A percentile compares a stretch with the other conserved stretches of the same genome.
phyloP scores from a whole-genome alignment of 2,113 vertebrate genomes.

The Prochilodus magdalenae region DNA sequence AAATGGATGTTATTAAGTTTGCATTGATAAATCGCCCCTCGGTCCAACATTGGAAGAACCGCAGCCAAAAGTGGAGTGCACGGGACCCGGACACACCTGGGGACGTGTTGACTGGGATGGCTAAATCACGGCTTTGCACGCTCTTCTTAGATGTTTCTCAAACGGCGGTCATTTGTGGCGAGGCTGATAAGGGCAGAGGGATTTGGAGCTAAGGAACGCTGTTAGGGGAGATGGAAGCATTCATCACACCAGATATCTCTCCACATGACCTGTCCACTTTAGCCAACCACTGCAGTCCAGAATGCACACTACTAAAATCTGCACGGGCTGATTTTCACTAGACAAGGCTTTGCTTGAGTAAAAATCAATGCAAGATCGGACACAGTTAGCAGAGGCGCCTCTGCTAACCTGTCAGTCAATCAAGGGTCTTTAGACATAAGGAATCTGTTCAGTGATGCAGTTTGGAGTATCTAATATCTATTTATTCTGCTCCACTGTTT shows the following conservation, averaged over 20 bases:
- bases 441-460: neutral
- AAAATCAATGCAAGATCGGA: neutral
- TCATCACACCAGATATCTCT: neutral
- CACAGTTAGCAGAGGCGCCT: neutral
- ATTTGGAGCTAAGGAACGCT: neutral
- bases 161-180: constrained; percentile 10
- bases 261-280: constrained; percentile 15
- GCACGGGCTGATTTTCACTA: neutral
- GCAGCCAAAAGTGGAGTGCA: constrained; percentile 87
- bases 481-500: constrained; percentile 41
- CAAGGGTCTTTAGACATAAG: constrained; percentile 1
- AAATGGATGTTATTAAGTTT: constrained; percentile 99
- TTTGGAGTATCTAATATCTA: constrained; percentile 43
- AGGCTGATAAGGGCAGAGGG: constrained; percentile 1
- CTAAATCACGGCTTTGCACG: constrained; percentile 50
- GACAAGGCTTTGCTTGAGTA: neutral
- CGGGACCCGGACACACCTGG: constrained; percentile 79
- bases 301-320: neutral
- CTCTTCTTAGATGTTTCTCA: constrained; percentile 44
- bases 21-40: constrained; percentile 99
- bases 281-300: neutral
- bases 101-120: constrained; percentile 79
- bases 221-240: constrained; percentile 8
- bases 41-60: constrained; percentile 86
- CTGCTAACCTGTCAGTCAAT: neutral